Evolutionary conservation across 1,140 invertebrate genomes (phyloP).

Genomic region (Procambarus clarkii): DNA sequence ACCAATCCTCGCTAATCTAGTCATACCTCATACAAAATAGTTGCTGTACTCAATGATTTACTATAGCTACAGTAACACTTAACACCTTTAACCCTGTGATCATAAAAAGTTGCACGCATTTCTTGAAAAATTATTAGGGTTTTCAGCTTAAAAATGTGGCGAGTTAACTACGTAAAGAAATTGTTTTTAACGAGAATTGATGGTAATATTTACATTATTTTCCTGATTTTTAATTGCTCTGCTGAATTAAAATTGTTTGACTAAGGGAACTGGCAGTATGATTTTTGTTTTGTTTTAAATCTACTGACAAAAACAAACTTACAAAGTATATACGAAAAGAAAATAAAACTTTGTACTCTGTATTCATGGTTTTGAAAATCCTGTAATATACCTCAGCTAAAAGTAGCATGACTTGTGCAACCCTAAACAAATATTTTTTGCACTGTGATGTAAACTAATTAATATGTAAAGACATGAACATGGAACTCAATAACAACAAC

Average conservation of each 20-base stretch:
- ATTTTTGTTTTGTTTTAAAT: background rate
- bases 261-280: background rate
- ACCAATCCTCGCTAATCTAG: constrained; percentile 17
- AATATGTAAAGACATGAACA: background rate
- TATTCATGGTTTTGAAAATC: background rate
- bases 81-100: constrained; percentile 13
- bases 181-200: background rate
- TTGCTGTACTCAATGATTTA: constrained; percentile 9
- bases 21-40: constrained; percentile 14
- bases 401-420: background rate
- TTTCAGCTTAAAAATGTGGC: background rate
- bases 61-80: constrained; percentile 22
- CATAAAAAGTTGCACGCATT: background rate
- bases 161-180: background rate
- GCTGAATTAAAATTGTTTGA: background rate
- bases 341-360: constrained; percentile 2
- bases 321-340: too few species aligned
- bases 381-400: background rate
- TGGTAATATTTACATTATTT: constrained; percentile 9
- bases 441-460: background rate
- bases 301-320: constrained; percentile 6
- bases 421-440: background rate
- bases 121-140: constrained; percentile 15
- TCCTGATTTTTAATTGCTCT: background rate
- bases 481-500: background rate